These are phyloP conservation scores for Geococcyx californianus DNA, from an alignment of 2,113 vertebrate genomes.

Conservation along the genomic window DNA sequence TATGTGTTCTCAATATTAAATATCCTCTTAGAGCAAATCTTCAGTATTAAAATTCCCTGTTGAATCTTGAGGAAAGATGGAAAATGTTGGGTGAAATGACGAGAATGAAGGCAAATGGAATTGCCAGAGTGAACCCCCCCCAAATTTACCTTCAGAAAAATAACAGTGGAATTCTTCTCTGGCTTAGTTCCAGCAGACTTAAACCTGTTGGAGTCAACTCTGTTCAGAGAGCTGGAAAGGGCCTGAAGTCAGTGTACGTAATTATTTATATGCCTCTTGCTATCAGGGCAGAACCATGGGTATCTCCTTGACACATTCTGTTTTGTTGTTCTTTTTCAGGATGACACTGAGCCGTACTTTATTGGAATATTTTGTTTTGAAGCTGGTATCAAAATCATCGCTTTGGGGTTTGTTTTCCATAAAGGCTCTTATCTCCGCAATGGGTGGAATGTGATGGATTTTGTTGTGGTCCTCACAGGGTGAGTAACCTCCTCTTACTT, in stretches of 20 bases:
- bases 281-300: not conserved
- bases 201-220: not conserved
- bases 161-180: not conserved
- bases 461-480: slow-evolving; percentile 97
- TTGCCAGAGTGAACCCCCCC: not conserved
- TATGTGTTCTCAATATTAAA: not conserved
- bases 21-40: not conserved
- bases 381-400: slow-evolving; percentile 98
- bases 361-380: slow-evolving; percentile 99
- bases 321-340: slow-evolving; percentile 71
- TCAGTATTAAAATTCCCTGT: not conserved
- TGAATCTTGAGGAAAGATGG: not conserved
- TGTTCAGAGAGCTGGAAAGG: not conserved
- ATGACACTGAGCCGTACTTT: slow-evolving; percentile 98
- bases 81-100: not conserved
- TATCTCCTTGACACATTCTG: not conserved
- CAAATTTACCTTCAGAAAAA: not conserved
- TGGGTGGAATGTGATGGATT: slow-evolving; percentile 99
- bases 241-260: fast-evolving
- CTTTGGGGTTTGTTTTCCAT: slow-evolving; percentile 94
- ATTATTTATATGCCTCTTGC: not conserved
- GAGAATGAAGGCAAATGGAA: not conserved
- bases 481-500: slow-evolving; percentile 68
- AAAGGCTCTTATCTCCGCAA: slow-evolving; percentile 97
- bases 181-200: not conserved